Evolutionary conservation across 2,888 invertebrate species (phyloP).

Genomic region (Melinaea menophilus): DNA sequence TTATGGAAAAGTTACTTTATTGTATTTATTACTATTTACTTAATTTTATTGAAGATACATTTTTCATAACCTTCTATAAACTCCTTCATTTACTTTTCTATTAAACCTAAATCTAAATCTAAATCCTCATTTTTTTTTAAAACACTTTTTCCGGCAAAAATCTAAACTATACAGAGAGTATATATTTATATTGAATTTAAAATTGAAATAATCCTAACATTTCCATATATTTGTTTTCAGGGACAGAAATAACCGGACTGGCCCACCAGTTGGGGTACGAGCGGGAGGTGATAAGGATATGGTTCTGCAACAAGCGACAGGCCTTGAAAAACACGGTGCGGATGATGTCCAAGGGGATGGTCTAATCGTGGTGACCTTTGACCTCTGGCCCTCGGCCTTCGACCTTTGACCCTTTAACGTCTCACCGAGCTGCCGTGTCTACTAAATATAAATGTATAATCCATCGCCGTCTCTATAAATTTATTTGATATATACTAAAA

Average conservation of each 20-base stretch:
- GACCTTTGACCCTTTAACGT: not conserved
- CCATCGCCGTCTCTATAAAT: not conserved
- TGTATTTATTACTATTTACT: too few relatives aligned
- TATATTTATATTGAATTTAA: too few relatives aligned
- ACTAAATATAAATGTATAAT: not conserved
- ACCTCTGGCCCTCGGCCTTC: not conserved
- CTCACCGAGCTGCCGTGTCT: conserved; percentile 28
- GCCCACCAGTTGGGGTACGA: conserved; percentile 98
- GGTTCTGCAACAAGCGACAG: conserved; percentile 99
- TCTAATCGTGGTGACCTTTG: conserved; percentile 59
- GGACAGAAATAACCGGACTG: conserved; percentile 96
- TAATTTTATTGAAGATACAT: too few relatives aligned
- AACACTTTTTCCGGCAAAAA: too few relatives aligned
- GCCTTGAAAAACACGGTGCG: conserved; percentile 98
- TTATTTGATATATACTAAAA: not conserved
- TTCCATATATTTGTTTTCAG: conserved; percentile 74
- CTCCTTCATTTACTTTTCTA: too few relatives aligned
- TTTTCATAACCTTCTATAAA: too few relatives aligned
- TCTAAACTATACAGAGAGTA: too few relatives aligned
- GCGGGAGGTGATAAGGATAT: conserved; percentile 97
- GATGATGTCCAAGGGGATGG: conserved; percentile 94
- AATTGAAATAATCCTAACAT: conserved; percentile 10
- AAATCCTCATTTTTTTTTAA: too few relatives aligned
- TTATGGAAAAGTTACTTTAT: too few relatives aligned
- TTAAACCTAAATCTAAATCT: too few relatives aligned